Evolutionary conservation across 2,113 vertebrate genomes (phyloP).

Genomic region (Nerophis ophidion): DNA sequence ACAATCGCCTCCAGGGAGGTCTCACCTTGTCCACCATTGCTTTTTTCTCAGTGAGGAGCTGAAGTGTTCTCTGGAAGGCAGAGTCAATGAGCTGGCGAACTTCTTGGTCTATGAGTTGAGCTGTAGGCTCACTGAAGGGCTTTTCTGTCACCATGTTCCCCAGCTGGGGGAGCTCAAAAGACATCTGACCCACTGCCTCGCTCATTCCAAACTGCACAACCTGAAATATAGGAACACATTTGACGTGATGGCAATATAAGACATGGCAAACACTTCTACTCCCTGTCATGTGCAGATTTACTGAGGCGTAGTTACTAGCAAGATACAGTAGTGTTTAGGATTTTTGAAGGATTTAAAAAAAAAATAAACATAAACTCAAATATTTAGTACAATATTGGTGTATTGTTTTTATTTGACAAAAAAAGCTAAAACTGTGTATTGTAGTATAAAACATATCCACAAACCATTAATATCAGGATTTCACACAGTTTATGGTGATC

Average conservation of each 20-base stretch:
- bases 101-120: conserved; percentile 74
- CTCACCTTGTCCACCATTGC: conserved; percentile 88
- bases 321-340: too few species aligned
- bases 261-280: too few species aligned
- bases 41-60: conserved; percentile 78
- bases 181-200: conserved; percentile 88
- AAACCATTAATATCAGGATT: neutral
- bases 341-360: too few species aligned
- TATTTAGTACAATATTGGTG: too few species aligned
- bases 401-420: too few species aligned
- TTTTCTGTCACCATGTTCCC: conserved; percentile 84
- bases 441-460: too few species aligned
- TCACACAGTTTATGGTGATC: neutral
- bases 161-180: conserved; percentile 86
- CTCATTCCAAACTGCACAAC: conserved; percentile 97
- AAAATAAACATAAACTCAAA: too few species aligned
- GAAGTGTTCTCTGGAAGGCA: conserved; percentile 64
- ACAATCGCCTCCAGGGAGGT: neutral
- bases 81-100: conserved; percentile 69
- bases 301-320: too few species aligned
- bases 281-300: too few species aligned
- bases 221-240: conserved; percentile 41
- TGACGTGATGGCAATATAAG: too few species aligned
- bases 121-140: conserved; percentile 82
- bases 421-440: too few species aligned